Evolutionary conservation across 2,113 vertebrate genomes (phyloP).

Genomic region (Sorex fumeus): DNA sequence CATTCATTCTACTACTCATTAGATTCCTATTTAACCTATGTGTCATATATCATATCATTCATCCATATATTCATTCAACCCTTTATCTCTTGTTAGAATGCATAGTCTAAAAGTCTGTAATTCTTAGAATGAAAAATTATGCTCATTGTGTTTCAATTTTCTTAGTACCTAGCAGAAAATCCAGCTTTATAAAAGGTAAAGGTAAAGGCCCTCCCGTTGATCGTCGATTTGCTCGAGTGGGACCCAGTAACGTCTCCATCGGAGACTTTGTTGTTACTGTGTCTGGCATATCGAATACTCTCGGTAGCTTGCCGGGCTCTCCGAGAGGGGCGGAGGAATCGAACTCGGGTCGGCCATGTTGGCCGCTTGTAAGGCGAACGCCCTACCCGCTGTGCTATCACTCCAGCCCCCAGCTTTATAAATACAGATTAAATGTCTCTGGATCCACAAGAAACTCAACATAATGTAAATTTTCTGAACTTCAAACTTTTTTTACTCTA

Average conservation of each 20-base stretch:
- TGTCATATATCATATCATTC: not conserved
- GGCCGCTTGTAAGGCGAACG: no score
- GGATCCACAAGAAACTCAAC: not conserved
- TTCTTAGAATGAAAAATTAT: not conserved
- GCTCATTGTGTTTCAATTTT: not conserved
- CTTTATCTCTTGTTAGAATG: not conserved
- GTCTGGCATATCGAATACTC: no score
- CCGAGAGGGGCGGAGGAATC: no score
- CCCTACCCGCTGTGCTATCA: no score
- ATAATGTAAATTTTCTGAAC: not conserved
- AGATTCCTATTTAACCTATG: no score
- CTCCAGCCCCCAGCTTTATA: not conserved
- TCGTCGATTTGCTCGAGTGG: no score
- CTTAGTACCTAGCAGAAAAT: not conserved
- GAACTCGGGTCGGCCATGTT: no score
- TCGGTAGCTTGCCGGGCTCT: no score
- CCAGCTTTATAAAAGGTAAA: not conserved
- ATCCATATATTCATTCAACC: not conserved
- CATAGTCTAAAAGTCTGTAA: not conserved
- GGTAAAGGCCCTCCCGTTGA: no score
- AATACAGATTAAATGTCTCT: not conserved
- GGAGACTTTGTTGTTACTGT: no score
- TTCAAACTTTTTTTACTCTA: not conserved
- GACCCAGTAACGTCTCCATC: no score
- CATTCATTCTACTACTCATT: no score